These are phyloP conservation scores for Ptychadena robeensis DNA, from an alignment of 2,797 vertebrate genomes.

Conservation along the genomic window DNA sequence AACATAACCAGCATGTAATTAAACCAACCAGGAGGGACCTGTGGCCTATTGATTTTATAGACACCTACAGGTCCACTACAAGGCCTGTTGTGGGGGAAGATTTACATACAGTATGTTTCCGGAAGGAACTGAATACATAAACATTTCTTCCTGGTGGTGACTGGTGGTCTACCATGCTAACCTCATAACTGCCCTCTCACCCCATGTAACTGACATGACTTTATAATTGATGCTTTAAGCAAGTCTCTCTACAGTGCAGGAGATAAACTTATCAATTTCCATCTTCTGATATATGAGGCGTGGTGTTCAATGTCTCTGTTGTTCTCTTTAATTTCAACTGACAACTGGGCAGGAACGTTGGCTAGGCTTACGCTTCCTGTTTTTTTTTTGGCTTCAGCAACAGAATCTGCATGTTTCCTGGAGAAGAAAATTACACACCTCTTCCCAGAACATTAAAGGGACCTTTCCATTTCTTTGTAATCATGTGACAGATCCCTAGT, in stretches of 20 bases:
- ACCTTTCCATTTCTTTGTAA: background rate
- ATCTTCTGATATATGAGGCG: background rate
- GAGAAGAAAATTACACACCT: background rate
- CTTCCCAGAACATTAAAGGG: background rate
- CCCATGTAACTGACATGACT: background rate
- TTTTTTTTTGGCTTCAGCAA: background rate
- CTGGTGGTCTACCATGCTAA: background rate
- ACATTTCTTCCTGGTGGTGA: background rate
- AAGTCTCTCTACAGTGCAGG: background rate
- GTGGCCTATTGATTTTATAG: too few species aligned
- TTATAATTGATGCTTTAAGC: background rate
- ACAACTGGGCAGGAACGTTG: background rate
- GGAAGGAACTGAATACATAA: background rate
- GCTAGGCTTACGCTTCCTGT: background rate
- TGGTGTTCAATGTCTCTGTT: background rate
- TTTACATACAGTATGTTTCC: too few species aligned
- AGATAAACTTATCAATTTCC: background rate
- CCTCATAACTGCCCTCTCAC: background rate
- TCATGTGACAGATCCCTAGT: background rate
- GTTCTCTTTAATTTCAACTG: background rate
- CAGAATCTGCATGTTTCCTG: background rate
- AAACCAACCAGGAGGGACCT: too few species aligned
- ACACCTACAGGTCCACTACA: too few species aligned
- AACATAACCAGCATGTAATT: too few species aligned
- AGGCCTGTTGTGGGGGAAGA: too few species aligned